Base-by-base conservation (phyloP, 2,888 invertebrate genomes). In the Abrostola tripartita region DNA sequence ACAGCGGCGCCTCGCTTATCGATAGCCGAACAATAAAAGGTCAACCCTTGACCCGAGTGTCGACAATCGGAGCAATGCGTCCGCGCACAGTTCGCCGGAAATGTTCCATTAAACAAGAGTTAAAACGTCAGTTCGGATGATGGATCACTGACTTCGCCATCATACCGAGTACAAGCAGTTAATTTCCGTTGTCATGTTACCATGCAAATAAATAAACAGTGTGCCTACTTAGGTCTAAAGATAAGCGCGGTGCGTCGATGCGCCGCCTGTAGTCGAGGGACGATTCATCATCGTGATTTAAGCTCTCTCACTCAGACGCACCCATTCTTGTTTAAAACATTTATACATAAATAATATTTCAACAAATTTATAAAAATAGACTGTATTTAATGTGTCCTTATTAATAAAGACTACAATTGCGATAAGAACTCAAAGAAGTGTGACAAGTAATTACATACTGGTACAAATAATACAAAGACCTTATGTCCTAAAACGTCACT, bases 1-100 rank as follows among this genome's bases (percentile, higher is more conserved):
- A 77, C 83, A 80, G 82, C 77, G 86, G 88, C 89, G 89, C 86
- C 86, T 76, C 81, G 75, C 81, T 86, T 89, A 90, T 90, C 89
- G 83, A 87, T 86, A 86, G 60, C 73, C 81, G 78, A 85, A 88
- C 87, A 88, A 86, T 86, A 84, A 87, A 88, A 86, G 88, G 88
- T 85, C 84, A 86, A 82, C 83, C 81, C 85, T 85, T 86, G 88
- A 87, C 88, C 88, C 77, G 76, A 53, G 74, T 73, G 81, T 81
- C 82, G 81, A 74, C 84, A 83, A 84, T 84, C 85, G 71, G 74
- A 79, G 81, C 81, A 84, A 84, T 85, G 83, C 85, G 88, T 85
- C 82, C 81, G 82, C 85, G 83, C 83, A 82, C 78, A 77, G 74
- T 76, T 74, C 79, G 67, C 81, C 86, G 88, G 90, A 89, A 86